These are phyloP conservation scores for Dermolepida albohirtum DNA, from an alignment of 2,888 invertebrate genomes.

Conservation along the genomic window DNA sequence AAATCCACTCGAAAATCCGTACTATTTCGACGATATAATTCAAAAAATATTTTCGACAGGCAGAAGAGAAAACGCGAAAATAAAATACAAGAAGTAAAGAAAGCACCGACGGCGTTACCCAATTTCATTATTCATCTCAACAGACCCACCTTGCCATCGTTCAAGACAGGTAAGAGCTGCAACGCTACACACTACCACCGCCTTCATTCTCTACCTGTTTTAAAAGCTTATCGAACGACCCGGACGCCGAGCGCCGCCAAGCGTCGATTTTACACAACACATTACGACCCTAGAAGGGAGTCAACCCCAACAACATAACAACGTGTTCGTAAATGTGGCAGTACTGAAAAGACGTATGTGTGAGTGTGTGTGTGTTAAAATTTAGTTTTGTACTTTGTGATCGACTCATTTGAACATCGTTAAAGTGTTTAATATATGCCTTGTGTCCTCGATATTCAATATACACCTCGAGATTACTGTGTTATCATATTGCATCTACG, in stretches of 20 bases:
- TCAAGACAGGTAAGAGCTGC: no score
- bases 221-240: conserved; percentile 58
- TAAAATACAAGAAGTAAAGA: no score
- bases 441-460: not conserved
- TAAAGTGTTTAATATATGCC: not conserved
- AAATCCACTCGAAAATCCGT: no score
- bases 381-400: conserved; percentile 30
- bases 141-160: no score
- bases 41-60: no score
- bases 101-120: no score
- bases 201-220: conserved; percentile 47
- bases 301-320: conserved; percentile 62
- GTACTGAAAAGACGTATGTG: conserved; percentile 47
- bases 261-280: conserved; percentile 57
- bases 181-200: conserved; percentile 16
- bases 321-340: conserved; percentile 60
- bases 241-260: conserved; percentile 60
- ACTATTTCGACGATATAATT: no score
- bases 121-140: no score
- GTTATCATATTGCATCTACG: no score
- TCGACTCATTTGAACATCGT: conserved; percentile 1
- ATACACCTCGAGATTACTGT: not conserved
- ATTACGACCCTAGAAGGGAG: conserved; percentile 59
- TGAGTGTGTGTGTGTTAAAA: conserved; percentile 21
- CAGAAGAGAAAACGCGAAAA: no score